Conservation (phyloP, 2,888 invertebrate genomes). For the Leptinotarsa rubiginosa region DNA sequence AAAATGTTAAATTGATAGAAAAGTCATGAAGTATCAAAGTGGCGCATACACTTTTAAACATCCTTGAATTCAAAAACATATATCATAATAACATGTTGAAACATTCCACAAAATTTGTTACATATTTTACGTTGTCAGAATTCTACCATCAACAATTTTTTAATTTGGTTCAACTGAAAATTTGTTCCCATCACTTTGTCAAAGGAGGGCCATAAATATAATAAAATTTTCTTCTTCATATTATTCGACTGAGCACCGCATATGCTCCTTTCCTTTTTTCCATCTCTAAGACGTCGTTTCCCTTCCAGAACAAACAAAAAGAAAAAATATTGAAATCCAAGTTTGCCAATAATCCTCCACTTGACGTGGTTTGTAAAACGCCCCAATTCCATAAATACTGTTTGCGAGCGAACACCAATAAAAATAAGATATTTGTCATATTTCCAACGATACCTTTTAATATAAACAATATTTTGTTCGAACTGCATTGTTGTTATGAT, state of each 20-base stretch:
- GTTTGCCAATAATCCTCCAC: slow-evolving; percentile 29
- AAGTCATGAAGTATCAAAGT: too few species aligned
- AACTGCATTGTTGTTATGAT: not conserved
- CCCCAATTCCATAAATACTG: slow-evolving; percentile 22
- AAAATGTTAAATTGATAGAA: too few species aligned
- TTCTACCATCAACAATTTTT: too few species aligned
- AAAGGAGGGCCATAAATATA: too few species aligned
- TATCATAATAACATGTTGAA: too few species aligned
- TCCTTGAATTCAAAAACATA: too few species aligned
- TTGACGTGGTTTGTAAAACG: slow-evolving; percentile 19
- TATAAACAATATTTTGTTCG: not conserved
- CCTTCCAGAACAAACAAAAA: slow-evolving; percentile 28
- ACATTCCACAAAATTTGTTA: too few species aligned
- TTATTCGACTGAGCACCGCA: not conserved
- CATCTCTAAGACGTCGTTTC: not conserved
- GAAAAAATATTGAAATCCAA: slow-evolving; percentile 32
- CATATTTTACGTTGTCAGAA: too few species aligned
- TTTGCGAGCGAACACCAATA: slow-evolving; percentile 31
- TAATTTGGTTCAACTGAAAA: too few species aligned
- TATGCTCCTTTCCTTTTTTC: not conserved
- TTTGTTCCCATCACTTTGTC: too few species aligned
- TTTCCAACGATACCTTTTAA: not conserved
- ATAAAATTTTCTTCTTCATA: not conserved
- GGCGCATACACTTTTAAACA: too few species aligned
- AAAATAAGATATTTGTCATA: slow-evolving; percentile 26